Conservation (phyloP, 1,140 invertebrate species). For the Drosophila kepulauana region DNA sequence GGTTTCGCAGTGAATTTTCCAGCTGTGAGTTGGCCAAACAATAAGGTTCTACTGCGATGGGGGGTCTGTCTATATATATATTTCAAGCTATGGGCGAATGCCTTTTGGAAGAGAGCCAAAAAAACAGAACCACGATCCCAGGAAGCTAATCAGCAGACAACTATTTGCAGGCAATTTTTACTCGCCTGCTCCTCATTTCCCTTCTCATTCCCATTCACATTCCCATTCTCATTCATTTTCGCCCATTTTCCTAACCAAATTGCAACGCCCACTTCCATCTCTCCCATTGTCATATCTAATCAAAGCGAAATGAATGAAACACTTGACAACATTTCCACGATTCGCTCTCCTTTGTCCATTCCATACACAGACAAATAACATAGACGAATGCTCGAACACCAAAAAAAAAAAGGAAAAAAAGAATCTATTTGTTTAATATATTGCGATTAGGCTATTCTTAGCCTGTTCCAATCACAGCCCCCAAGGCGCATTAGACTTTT, state of each 20-base stretch:
- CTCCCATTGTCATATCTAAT: conserved; percentile 37
- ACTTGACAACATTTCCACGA: conserved; percentile 35
- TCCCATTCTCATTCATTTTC: background rate
- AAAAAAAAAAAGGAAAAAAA: background rate
- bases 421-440: conserved; percentile 62
- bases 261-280: conserved; percentile 14
- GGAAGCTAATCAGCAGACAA: conserved; percentile 29
- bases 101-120: conserved; percentile 13
- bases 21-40: conserved; percentile 52
- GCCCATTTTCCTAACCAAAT: conserved; percentile 41
- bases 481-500: conserved; percentile 21
- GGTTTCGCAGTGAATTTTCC: background rate
- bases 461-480: conserved; percentile 13
- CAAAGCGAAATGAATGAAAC: conserved; percentile 44
- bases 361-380: conserved; percentile 38
- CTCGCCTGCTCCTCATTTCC: background rate
- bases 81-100: background rate
- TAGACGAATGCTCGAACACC: conserved; percentile 33
- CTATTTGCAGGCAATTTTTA: conserved; percentile 20
- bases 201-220: background rate
- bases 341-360: conserved; percentile 34
- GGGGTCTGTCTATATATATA: background rate
- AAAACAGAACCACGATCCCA: background rate
- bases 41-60: conserved; percentile 51
- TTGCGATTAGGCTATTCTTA: conserved; percentile 29